Percentiles rank a stretch among this genome's conserved stretches.
phyloP scores from a whole-genome alignment of 2,113 vertebrate species.

The Rhinopomastus cyanomelas region DNA sequence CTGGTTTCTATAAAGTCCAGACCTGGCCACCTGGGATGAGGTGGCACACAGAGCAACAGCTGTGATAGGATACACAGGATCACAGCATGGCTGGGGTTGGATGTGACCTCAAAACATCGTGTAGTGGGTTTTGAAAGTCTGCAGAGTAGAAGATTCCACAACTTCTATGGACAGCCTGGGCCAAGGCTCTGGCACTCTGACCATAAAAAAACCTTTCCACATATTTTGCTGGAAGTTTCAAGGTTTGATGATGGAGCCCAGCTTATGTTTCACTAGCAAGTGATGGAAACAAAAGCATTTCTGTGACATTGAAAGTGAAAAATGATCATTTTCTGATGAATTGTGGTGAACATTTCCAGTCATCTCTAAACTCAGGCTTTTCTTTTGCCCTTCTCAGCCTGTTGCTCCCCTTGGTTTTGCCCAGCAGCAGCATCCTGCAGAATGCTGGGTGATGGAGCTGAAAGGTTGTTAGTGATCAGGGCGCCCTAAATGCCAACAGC shows the following conservation, averaged over 20 bases:
- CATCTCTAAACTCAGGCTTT: not conserved
- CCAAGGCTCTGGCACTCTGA: no score
- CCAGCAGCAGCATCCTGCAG: constrained; percentile 22
- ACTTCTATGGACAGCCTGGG: no score
- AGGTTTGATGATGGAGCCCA: not conserved
- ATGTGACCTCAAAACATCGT: no score
- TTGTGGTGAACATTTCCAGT: not conserved
- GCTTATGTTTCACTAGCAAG: not conserved
- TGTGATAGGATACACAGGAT: not conserved
- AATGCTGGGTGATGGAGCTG: not conserved
- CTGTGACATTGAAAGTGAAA: not conserved
- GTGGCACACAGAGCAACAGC: not conserved
- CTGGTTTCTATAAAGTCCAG: not conserved
- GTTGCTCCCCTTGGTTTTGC: not conserved
- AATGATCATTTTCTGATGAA: not conserved
- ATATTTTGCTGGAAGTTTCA: no score
- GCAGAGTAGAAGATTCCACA: no score
- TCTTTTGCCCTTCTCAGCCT: not conserved
- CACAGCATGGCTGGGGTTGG: no score
- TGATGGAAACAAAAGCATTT: not conserved
- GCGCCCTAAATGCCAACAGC: constrained; percentile 49
- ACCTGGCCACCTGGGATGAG: not conserved
- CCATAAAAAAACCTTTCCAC: no score
- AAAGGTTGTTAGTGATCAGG: not conserved
- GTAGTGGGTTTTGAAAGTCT: no score